phyloP scores from a whole-genome alignment of 2,797 vertebrate genomes.

The Eulemur mongoz region DNA sequence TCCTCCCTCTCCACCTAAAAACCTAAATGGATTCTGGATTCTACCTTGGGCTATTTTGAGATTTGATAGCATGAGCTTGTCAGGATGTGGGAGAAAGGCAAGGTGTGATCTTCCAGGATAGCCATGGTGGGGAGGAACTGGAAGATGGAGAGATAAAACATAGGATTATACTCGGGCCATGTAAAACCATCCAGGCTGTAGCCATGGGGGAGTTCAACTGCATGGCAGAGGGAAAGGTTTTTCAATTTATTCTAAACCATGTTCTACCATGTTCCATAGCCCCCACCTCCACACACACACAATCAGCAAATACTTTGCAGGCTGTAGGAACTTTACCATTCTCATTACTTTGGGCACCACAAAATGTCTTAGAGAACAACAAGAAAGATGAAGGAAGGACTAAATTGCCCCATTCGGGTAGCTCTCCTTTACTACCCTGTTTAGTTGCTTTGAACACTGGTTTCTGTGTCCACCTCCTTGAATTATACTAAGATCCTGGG shows the following conservation, averaged over 20 bases:
- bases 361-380: slow-evolving; percentile 18
- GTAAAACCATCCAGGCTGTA: background rate
- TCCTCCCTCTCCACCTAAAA: slow-evolving; percentile 13
- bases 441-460: slow-evolving; percentile 16
- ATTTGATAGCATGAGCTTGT: background rate
- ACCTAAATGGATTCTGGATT: background rate
- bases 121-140: background rate
- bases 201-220: background rate
- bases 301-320: background rate
- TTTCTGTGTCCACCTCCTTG: background rate
- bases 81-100: background rate
- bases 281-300: background rate
- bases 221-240: background rate
- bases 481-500: background rate
- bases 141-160: background rate
- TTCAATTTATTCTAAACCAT: background rate
- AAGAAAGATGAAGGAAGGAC: slow-evolving; percentile 13
- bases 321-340: background rate
- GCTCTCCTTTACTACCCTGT: background rate
- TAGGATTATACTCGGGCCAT: background rate
- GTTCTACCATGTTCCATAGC: background rate
- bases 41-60: background rate
- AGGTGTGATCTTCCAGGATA: background rate
- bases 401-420: background rate
- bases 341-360: background rate